Conservation (phyloP, 1,140 invertebrate genomes). For the Calycopis cecrops region DNA sequence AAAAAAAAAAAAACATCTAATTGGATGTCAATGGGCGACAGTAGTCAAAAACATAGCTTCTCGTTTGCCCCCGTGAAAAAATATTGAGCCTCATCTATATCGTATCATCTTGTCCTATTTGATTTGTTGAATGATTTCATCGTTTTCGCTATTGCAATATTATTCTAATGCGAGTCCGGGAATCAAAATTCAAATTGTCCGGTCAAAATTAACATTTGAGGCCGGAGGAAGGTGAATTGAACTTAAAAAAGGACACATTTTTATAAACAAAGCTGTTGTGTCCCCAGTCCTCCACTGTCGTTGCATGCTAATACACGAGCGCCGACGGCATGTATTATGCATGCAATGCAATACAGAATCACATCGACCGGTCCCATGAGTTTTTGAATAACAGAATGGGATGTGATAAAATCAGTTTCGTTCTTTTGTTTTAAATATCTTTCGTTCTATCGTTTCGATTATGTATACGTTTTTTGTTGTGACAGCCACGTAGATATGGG, state of each 20-base stretch:
- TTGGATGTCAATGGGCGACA: too few species aligned
- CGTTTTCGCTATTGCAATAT: conserved; percentile 4
- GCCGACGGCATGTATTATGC: conserved; percentile 20
- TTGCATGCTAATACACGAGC: conserved; percentile 10
- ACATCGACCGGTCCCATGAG: background rate
- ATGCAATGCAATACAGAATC: conserved; percentile 12
- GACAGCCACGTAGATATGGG: too few species aligned
- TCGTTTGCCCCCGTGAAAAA: too few species aligned
- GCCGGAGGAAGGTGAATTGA: conserved; percentile 20
- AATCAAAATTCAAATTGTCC: conserved; percentile 18
- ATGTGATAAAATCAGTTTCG: background rate
- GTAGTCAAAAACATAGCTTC: too few species aligned
- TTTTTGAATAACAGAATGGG: background rate
- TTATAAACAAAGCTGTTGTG: conserved; percentile 18
- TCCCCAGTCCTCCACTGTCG: conserved; percentile 14
- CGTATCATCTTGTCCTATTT: background rate
- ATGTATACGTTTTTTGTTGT: too few species aligned
- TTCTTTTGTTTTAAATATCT: background rate
- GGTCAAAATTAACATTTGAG: conserved; percentile 22
- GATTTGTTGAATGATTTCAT: conserved; percentile 13
- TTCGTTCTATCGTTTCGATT: background rate
- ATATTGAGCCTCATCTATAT: background rate
- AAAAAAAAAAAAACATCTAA: too few species aligned
- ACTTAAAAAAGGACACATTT: conserved; percentile 14
- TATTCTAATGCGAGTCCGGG: conserved; percentile 8